Percentiles rank a stretch among this genome's conserved stretches.
Evolutionary conservation across 92 coral and sea anemone species (phyloP).

Genomic region (Heteractis magnifica): DNA sequence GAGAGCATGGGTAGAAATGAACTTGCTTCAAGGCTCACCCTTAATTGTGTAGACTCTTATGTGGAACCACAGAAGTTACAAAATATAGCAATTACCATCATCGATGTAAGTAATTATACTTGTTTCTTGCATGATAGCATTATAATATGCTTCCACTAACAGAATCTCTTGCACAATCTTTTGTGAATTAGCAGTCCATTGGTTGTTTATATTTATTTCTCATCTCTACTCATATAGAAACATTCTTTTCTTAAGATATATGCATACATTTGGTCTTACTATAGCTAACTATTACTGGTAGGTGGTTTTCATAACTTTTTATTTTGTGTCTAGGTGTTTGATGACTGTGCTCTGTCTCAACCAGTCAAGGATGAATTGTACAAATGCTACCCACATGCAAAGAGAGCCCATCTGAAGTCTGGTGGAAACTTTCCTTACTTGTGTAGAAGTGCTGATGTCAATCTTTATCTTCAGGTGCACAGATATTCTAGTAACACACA

Average conservation of each 20-base stretch:
- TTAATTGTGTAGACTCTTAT: slow-evolving; percentile 90
- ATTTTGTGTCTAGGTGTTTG: slow-evolving; percentile 73
- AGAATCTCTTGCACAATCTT: not conserved
- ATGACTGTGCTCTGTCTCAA: slow-evolving; percentile 96
- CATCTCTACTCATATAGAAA: no score
- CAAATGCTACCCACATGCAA: slow-evolving; percentile 91
- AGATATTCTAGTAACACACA: no score
- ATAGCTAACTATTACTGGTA: not conserved
- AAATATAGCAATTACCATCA: slow-evolving; percentile 74
- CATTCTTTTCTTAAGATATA: no score
- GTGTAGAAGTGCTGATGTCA: slow-evolving; percentile 91
- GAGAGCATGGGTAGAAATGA: slow-evolving; percentile 93
- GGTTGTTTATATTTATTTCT: no score
- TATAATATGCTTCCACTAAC: no score
- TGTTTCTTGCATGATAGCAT: no score
- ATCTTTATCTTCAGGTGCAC: slow-evolving; percentile 84
- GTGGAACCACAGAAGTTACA: slow-evolving; percentile 94
- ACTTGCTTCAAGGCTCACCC: slow-evolving; percentile 89
- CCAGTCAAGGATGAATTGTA: slow-evolving; percentile 92
- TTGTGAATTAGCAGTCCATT: not conserved
- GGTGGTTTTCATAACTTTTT: not conserved
- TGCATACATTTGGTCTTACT: not conserved
- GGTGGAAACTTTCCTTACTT: slow-evolving; percentile 98
- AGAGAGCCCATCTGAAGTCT: slow-evolving; percentile 92
- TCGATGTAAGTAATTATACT: slow-evolving; percentile 76